Evolutionary conservation across 2,113 vertebrate genomes (phyloP).

Genomic region (Solenodon paradoxus): DNA sequence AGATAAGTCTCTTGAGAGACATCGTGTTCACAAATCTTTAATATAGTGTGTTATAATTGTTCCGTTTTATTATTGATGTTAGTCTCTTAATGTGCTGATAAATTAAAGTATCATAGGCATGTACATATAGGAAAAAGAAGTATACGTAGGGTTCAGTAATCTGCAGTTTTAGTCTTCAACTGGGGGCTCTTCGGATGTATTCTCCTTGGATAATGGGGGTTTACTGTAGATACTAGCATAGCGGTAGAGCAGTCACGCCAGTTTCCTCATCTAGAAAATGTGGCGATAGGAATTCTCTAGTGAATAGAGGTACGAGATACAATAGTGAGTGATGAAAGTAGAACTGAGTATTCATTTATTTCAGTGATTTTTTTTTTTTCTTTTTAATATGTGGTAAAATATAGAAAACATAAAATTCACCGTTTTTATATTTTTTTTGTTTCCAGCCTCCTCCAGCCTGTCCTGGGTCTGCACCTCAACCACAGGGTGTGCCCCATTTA

Average conservation of each 20-base stretch:
- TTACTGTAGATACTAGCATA: rapidly evolving
- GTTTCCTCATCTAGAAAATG: neutral
- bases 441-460: too few relatives aligned
- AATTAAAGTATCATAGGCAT: neutral
- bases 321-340: neutral
- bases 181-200: neutral
- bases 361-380: neutral
- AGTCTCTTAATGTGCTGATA: neutral
- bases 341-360: neutral
- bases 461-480: too few relatives aligned
- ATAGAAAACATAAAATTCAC: neutral
- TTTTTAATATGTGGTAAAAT: neutral
- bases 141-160: too few relatives aligned
- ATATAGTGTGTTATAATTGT: too few relatives aligned
- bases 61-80: neutral
- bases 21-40: neutral
- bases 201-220: neutral
- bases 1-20: neutral
- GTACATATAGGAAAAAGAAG: neutral
- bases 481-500: too few relatives aligned
- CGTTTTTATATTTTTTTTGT: slow-evolving; percentile 3
- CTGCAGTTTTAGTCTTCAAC: neutral
- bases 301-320: neutral
- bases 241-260: neutral
- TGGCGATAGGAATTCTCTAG: neutral